These are phyloP conservation scores for Euzophera pinguis DNA, from an alignment of 2,888 invertebrate genomes.

Conservation along the genomic window DNA sequence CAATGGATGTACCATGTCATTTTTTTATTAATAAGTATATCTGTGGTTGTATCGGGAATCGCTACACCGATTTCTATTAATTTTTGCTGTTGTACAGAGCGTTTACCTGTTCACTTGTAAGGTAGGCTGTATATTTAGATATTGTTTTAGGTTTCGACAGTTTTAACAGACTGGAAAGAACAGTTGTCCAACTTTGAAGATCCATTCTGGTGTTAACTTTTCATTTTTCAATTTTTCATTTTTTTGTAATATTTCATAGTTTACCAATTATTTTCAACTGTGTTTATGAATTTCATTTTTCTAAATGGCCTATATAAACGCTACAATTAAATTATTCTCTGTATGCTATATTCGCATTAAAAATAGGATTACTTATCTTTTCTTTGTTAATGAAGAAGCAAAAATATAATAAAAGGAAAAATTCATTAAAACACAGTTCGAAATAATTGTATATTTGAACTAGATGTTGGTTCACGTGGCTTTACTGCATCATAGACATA, in stretches of 20 bases:
- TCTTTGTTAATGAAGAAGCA: background rate
- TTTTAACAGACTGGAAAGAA: background rate
- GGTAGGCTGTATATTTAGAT: constrained; percentile 14
- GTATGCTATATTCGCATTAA: background rate
- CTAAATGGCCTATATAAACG: constrained; percentile 3
- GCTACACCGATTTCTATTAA: constrained; percentile 14
- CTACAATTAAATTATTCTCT: background rate
- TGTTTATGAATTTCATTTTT: background rate
- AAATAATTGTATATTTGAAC: background rate
- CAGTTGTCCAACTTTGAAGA: constrained; percentile 14
- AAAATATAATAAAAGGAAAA: background rate
- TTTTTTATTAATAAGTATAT: constrained; percentile 18
- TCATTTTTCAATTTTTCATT: constrained; percentile 47
- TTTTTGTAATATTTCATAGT: constrained; percentile 21
- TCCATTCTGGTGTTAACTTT: constrained; percentile 32
- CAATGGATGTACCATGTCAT: background rate
- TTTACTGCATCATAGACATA: background rate
- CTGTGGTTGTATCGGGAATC: constrained; percentile 9
- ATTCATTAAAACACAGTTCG: background rate
- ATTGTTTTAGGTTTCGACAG: constrained; percentile 12
- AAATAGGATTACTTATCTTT: background rate
- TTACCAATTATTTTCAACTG: constrained; percentile 23
- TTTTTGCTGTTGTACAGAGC: constrained; percentile 22
- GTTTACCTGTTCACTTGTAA: constrained; percentile 16
- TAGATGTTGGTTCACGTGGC: background rate